These are phyloP conservation scores for Tachystola acroxantha DNA, from an alignment of 2,888 invertebrate genomes.

Conservation along the genomic window DNA sequence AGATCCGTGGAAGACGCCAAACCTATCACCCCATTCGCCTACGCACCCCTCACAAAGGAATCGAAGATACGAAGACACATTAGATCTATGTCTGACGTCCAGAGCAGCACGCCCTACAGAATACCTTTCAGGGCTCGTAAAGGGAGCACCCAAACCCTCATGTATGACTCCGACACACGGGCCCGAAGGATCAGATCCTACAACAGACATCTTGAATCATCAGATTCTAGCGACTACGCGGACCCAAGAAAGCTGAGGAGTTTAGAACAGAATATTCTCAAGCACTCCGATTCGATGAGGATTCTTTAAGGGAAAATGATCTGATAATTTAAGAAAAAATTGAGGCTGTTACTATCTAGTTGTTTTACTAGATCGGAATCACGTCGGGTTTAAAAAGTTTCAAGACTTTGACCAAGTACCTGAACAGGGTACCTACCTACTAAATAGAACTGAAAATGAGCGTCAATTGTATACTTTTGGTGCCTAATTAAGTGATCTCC, in stretches of 20 bases:
- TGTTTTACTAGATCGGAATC: constrained; percentile 30
- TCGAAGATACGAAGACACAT: constrained; percentile 63
- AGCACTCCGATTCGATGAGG: constrained; percentile 69
- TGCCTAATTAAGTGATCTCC: no score
- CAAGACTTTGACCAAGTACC: background rate
- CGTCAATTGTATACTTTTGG: background rate
- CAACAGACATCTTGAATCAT: constrained; percentile 46
- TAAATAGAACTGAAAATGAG: no score
- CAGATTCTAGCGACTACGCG: constrained; percentile 60
- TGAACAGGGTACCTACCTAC: no score
- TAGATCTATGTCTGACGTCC: constrained; percentile 70
- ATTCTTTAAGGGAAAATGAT: constrained; percentile 46
- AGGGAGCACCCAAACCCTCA: constrained; percentile 50
- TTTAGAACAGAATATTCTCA: constrained; percentile 58
- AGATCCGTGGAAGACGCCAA: constrained; percentile 56
- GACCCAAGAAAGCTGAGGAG: constrained; percentile 47
- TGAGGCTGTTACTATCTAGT: constrained; percentile 52
- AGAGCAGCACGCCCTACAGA: constrained; percentile 64
- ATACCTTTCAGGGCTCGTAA: constrained; percentile 51
- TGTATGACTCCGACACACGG: constrained; percentile 65
- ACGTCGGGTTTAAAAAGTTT: constrained; percentile 22
- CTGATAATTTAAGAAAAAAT: constrained; percentile 27
- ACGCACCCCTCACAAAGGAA: constrained; percentile 58
- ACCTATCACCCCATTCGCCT: constrained; percentile 35
- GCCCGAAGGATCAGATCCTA: constrained; percentile 47